Evolutionary conservation across 2,113 vertebrate genomes (phyloP).

Genomic region (Myrmophylax atrothorax): DNA sequence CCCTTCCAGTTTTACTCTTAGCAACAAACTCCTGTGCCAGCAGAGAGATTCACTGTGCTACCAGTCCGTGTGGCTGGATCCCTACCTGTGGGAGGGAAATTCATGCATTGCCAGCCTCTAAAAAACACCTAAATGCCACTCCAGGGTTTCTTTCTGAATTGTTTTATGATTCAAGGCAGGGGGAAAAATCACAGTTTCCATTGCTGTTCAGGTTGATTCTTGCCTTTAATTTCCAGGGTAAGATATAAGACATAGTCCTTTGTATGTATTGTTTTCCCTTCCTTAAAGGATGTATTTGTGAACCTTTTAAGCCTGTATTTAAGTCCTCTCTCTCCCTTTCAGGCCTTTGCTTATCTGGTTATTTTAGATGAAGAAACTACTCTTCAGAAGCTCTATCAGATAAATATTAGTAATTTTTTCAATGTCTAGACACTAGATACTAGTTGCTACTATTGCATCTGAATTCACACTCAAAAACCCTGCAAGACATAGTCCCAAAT

Average conservation of each 20-base stretch:
- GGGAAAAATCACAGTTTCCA: not conserved
- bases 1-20: not conserved
- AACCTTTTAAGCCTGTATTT: not conserved
- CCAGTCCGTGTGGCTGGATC: not conserved
- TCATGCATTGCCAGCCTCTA: rapidly evolving
- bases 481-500: not conserved
- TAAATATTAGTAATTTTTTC: not conserved
- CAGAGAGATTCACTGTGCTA: not conserved
- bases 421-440: not conserved
- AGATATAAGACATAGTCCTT: not conserved
- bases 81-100: not conserved
- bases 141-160: not conserved
- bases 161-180: not conserved
- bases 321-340: not conserved
- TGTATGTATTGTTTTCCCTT: not conserved
- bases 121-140: not conserved
- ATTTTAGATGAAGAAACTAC: not conserved
- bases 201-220: not conserved
- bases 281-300: not conserved
- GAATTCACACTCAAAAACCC: not conserved
- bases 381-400: not conserved
- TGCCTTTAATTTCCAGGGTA: not conserved
- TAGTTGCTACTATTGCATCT: not conserved
- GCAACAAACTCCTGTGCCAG: not conserved
- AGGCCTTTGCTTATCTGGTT: not conserved